phyloP scores from a whole-genome alignment of 2,888 invertebrate genomes.

The Lithodes maja region DNA sequence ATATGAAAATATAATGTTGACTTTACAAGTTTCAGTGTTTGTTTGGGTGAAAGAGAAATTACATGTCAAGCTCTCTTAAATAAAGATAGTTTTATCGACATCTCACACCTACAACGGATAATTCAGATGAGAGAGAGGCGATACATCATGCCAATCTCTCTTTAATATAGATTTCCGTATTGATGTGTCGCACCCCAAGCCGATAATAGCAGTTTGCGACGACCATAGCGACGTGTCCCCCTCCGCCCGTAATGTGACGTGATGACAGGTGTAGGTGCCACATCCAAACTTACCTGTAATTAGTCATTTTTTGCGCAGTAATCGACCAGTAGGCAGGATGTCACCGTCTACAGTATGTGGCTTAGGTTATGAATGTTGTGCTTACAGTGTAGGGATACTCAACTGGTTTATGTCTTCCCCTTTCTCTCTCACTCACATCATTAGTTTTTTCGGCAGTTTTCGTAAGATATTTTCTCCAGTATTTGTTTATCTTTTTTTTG shows the following conservation, averaged over 20 bases:
- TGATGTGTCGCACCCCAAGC: background rate
- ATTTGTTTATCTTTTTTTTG: too few species aligned
- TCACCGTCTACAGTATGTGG: too few species aligned
- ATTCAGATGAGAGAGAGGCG: background rate
- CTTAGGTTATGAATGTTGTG: too few species aligned
- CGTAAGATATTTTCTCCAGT: too few species aligned
- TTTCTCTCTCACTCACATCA: background rate
- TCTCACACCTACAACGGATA: background rate
- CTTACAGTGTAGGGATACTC: too few species aligned
- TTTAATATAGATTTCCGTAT: conserved; percentile 7
- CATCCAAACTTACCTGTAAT: background rate
- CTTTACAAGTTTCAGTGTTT: too few species aligned
- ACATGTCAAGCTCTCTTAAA: background rate
- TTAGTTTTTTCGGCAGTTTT: too few species aligned
- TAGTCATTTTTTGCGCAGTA: background rate
- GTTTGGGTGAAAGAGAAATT: background rate
- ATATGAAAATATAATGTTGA: too few species aligned
- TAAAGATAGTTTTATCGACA: background rate
- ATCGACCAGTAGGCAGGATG: background rate
- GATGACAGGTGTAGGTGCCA: background rate
- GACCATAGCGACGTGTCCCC: background rate
- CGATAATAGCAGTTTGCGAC: background rate
- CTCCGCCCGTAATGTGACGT: background rate
- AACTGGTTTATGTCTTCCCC: conserved; percentile 7
- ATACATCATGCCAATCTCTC: conserved; percentile 12